phyloP scores from a whole-genome alignment of 2,888 invertebrate genomes.

The Plagiodera versicolora region DNA sequence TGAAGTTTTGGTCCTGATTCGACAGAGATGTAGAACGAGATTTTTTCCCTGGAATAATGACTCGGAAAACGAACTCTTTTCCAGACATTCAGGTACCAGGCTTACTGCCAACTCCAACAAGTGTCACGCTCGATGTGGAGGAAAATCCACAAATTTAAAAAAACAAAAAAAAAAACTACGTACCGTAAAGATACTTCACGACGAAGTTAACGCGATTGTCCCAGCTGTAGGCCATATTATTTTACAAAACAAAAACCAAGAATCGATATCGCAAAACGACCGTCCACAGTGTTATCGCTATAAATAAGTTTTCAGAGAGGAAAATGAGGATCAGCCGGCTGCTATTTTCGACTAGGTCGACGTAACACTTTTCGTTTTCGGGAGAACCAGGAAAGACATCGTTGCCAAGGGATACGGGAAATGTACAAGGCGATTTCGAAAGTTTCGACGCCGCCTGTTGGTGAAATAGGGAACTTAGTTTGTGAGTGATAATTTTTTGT shows the following conservation, averaged over 20 bases:
- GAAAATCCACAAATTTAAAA: not conserved
- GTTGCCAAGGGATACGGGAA: not conserved
- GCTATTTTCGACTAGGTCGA: constrained; percentile 39
- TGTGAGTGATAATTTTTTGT: too few relatives aligned
- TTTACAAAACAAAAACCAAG: constrained; percentile 3
- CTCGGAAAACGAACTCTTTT: too few relatives aligned
- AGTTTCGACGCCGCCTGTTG: too few relatives aligned
- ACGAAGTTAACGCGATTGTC: constrained; percentile 82
- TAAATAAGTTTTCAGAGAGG: constrained; percentile 32
- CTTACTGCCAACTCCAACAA: not conserved
- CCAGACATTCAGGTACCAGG: too few relatives aligned
- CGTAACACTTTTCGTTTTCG: constrained; percentile 24
- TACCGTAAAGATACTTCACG: constrained; percentile 80
- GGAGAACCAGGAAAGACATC: constrained; percentile 13
- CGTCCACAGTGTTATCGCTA: constrained; percentile 15
- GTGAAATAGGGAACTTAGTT: too few relatives aligned
- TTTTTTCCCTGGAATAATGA: too few relatives aligned
- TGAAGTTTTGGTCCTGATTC: too few relatives aligned
- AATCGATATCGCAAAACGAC: constrained; percentile 12
- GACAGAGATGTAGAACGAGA: too few relatives aligned
- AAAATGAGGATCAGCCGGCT: constrained; percentile 37
- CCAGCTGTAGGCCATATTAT: constrained; percentile 77
- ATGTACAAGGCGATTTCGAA: too few relatives aligned
- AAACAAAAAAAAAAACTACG: constrained; percentile 49
- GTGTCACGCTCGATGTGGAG: not conserved